Base-by-base conservation (phyloP, 2,888 invertebrate genomes). In the Aproaerema taeniolella region DNA sequence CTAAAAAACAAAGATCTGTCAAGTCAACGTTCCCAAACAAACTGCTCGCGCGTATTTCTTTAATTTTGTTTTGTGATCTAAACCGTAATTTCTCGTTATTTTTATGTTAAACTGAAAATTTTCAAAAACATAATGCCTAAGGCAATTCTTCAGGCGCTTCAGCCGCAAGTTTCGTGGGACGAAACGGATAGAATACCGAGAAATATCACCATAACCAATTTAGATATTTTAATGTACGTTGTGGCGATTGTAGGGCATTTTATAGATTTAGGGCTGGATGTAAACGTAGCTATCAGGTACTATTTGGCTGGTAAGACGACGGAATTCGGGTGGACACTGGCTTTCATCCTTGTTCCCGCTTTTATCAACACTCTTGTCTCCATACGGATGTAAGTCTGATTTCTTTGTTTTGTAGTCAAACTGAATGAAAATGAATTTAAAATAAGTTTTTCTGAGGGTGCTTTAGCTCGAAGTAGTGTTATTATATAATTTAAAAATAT, bases 281-380 rank as follows among this genome's bases (percentile, higher is more conserved):
- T 91, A 28, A 92, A 92, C 67, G 77, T 93, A 16, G 92, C 92
- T 9, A 86, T 90, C 45, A 83, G 89, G 59, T 93, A 93, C 62
- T 90, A 87, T 48, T 54, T 88, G 43, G 79, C 82, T 14, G 67
- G 72, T 9, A 83, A 89, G 57, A 74, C 86, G 47, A 76, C 78
- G 37, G 92, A 91, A 68, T 93, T 93, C 60, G 81, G 88, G 14
- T 89, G 91, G 74, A 94, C 94, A 1, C 65, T 92, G 31, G 87
- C 86, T 24, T 92, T 94, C 60, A 91, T 94, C 49, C 77, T 93
- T 32, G 67, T 93, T 52, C 94, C 94, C 32, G 92, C 93, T 0
- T 82, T 94, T 47, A 90, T 93, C 16, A 94, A 92, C 67, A 93
- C 92, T 8, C 89, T 90, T 8, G 90, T 94, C 38, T 93, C 93